These are phyloP conservation scores for Athene cunicularia DNA, from an alignment of 2,113 vertebrate genomes.

Conservation along the genomic window DNA sequence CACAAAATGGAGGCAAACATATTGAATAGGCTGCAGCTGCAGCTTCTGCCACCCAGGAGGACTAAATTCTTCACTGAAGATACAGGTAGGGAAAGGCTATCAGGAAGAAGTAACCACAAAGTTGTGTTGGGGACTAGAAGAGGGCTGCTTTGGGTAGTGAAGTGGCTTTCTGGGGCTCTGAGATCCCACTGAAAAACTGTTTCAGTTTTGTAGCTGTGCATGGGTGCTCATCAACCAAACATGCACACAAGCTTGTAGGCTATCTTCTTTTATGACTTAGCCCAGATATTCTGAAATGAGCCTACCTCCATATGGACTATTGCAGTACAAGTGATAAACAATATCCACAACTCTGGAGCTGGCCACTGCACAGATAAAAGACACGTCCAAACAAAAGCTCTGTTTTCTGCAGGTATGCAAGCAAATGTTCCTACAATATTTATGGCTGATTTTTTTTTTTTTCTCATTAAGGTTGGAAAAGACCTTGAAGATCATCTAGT, in stretches of 20 bases:
- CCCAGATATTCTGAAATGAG: not conserved
- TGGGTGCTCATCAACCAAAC: not conserved
- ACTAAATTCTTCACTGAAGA: not conserved
- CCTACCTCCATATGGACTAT: rapidly evolving
- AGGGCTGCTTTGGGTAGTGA: not conserved
- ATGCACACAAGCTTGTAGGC: not conserved
- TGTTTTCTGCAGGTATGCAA: too few relatives aligned
- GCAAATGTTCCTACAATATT: not conserved
- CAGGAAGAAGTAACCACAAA: not conserved
- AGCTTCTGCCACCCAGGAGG: not conserved
- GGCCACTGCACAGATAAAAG: not conserved
- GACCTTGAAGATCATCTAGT: too few relatives aligned
- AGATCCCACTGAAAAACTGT: not conserved
- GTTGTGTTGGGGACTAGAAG: not conserved
- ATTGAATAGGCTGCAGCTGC: not conserved
- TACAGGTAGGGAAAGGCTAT: not conserved
- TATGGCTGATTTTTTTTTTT: not conserved
- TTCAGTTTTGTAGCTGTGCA: not conserved
- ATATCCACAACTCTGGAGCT: not conserved
- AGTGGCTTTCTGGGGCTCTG: not conserved
- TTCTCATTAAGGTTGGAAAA: too few relatives aligned
- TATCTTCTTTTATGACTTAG: not conserved
- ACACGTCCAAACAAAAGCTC: not conserved
- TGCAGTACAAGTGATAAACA: not conserved
- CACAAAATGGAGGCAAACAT: not conserved